phyloP scores from a whole-genome alignment of 2,888 invertebrate genomes.

The Ormyrus nitidulus region DNA sequence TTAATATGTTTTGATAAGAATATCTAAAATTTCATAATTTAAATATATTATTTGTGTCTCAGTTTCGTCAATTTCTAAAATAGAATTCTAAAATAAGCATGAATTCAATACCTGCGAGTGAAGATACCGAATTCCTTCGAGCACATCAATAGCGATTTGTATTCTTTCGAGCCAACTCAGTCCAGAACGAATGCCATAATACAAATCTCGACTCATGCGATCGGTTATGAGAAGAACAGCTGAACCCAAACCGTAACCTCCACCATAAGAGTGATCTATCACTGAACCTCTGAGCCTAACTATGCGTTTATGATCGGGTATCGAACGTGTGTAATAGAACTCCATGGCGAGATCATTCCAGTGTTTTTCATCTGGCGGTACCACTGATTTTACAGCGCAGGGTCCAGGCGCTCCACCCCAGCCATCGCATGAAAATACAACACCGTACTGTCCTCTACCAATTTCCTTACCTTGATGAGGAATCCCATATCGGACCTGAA shows the following conservation, averaged over 20 bases:
- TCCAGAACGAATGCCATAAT: conserved; percentile 84
- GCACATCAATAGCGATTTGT: conserved; percentile 87
- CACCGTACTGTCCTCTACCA: conserved; percentile 91
- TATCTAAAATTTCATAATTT: background rate
- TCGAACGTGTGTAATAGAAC: conserved; percentile 91
- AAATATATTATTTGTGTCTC: background rate
- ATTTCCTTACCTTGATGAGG: conserved; percentile 82
- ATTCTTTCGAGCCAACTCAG: conserved; percentile 81
- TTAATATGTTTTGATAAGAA: background rate
- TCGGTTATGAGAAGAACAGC: conserved; percentile 90
- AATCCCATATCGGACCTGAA: conserved; percentile 79
- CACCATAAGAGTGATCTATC: conserved; percentile 86
- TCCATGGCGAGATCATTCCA: conserved; percentile 95
- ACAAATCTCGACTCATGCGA: conserved; percentile 85
- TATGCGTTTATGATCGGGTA: conserved; percentile 88
- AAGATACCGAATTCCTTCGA: conserved; percentile 91
- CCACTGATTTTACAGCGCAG: conserved; percentile 90
- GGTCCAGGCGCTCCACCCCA: conserved; percentile 85
- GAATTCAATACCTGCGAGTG: conserved; percentile 80
- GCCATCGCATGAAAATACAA: conserved; percentile 87
- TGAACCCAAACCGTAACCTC: conserved; percentile 77
- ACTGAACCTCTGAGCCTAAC: conserved; percentile 87
- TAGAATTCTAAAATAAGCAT: too few relatives aligned
- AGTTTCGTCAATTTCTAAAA: too few relatives aligned
- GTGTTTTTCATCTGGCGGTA: conserved; percentile 91